These are phyloP conservation scores for Drosophila pandora DNA, from an alignment of 1,140 invertebrate species.

Conservation along the genomic window DNA sequence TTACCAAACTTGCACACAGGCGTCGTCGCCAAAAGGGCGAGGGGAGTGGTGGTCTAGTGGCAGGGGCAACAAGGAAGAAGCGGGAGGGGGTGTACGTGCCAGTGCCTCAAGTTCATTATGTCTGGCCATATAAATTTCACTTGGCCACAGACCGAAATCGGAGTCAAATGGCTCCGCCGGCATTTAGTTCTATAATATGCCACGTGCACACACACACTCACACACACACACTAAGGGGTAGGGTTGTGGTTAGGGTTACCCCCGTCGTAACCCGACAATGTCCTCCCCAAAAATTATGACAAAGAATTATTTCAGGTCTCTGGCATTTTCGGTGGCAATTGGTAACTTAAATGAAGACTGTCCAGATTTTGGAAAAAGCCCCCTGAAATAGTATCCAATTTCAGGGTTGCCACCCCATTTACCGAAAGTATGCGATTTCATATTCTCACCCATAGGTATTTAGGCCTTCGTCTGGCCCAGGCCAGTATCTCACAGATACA, in stretches of 20 bases:
- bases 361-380: constrained; percentile 8
- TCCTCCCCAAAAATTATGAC: constrained; percentile 32
- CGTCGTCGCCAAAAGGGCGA: neutral
- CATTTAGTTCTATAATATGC: constrained; percentile 69
- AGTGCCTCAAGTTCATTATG: constrained; percentile 77
- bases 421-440: constrained; percentile 6
- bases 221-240: neutral
- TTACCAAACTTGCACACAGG: constrained; percentile 35
- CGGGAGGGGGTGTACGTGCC: constrained; percentile 51
- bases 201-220: constrained; percentile 37
- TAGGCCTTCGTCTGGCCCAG: neutral
- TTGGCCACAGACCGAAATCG: constrained; percentile 79
- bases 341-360: constrained; percentile 16
- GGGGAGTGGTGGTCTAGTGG: neutral
- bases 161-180: constrained; percentile 75
- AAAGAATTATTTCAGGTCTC: constrained; percentile 26
- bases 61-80: neutral
- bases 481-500: constrained; percentile 6
- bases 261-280: neutral
- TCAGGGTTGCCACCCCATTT: constrained; percentile 7
- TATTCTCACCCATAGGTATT: neutral
- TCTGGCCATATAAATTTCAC: constrained; percentile 80
- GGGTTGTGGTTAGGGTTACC: neutral
- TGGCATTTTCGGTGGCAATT: constrained; percentile 16
- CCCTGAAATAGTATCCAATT: constrained; percentile 7